Percentiles rank a stretch among this genome's conserved stretches.
Conservation (phyloP, 2,888 invertebrate species). For the Hofmannophila pseudospretella region DNA sequence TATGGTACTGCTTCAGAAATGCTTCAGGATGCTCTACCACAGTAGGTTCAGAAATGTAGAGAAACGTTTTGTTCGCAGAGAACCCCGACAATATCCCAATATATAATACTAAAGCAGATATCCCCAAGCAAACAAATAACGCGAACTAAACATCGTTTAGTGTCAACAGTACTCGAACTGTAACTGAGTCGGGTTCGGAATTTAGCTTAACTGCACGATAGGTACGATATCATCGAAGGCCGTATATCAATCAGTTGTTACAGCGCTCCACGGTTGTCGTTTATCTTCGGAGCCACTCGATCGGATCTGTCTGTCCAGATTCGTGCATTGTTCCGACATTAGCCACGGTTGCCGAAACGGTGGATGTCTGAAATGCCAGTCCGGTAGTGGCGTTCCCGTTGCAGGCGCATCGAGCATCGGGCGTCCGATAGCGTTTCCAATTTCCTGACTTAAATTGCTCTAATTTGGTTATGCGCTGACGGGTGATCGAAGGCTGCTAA, state of each 20-base stretch:
- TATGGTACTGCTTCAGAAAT: too few relatives aligned
- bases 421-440: conserved; percentile 72
- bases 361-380: conserved; percentile 72
- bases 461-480: conserved; percentile 74
- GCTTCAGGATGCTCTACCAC: too few relatives aligned
- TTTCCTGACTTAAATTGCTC: conserved; percentile 77
- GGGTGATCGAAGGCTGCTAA: conserved; percentile 63
- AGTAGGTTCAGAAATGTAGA: too few relatives aligned
- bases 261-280: conserved; percentile 70
- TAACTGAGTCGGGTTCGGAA: conserved; percentile 69
- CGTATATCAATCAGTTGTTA: conserved; percentile 77
- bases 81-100: background rate
- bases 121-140: conserved; percentile 20
- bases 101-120: background rate
- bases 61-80: background rate
- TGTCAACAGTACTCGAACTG: conserved; percentile 70
- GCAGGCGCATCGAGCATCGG: conserved; percentile 52
- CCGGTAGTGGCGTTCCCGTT: conserved; percentile 54
- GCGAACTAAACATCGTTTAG: conserved; percentile 64
- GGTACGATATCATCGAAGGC: conserved; percentile 61
- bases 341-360: conserved; percentile 61
- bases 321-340: conserved; percentile 75
- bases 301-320: conserved; percentile 72
- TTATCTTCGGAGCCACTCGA: conserved; percentile 71
- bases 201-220: conserved; percentile 52